Percentiles rank a stretch among this genome's conserved stretches.
Evolutionary conservation across 1,140 invertebrate genomes (phyloP).

Genomic region (Kradibia gibbosae): DNA sequence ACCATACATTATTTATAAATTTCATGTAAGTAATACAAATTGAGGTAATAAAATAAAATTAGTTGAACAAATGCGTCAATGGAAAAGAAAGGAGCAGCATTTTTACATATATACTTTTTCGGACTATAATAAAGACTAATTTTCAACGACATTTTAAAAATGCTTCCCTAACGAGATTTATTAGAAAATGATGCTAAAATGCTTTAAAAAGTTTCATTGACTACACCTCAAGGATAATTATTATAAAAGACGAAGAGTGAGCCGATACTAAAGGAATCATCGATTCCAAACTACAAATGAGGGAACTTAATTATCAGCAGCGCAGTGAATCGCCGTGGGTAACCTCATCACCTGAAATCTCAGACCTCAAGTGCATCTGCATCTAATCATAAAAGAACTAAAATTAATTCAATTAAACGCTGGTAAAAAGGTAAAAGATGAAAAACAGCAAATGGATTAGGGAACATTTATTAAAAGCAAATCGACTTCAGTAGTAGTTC

Average conservation of each 20-base stretch:
- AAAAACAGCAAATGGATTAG: neutral
- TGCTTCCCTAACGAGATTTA: too few species aligned
- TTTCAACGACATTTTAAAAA: too few species aligned
- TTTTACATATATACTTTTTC: too few species aligned
- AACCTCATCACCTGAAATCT: constrained; percentile 5
- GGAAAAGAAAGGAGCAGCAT: too few species aligned
- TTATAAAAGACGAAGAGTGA: neutral
- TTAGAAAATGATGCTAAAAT: too few species aligned
- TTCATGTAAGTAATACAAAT: too few species aligned
- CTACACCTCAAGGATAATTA: too few species aligned
- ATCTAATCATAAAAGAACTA: constrained; percentile 14
- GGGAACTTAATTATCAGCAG: neutral
- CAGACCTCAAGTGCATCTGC: neutral
- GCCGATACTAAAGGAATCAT: neutral
- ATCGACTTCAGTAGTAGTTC: neutral
- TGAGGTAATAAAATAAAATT: too few species aligned
- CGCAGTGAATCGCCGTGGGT: neutral
- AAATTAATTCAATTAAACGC: constrained; percentile 38
- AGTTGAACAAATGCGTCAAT: too few species aligned
- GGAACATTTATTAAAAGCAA: neutral
- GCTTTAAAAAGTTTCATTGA: too few species aligned
- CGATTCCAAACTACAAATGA: neutral
- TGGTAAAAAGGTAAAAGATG: neutral
- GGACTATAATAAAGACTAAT: too few species aligned
- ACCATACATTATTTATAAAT: too few species aligned